phyloP scores from a whole-genome alignment of 2,797 vertebrate species.

The Chromobotia macracanthus region DNA sequence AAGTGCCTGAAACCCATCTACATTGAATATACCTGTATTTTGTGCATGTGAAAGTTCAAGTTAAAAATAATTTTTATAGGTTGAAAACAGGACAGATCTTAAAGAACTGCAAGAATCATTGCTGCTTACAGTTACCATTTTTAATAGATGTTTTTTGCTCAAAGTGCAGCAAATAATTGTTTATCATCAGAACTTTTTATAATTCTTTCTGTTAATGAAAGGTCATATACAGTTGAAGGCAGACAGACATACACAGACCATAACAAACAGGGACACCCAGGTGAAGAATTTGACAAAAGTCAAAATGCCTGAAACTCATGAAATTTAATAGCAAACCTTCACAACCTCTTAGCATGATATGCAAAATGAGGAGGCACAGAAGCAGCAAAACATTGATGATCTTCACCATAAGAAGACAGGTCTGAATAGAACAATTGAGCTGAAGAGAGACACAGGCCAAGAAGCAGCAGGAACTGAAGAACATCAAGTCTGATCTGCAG shows the following conservation, averaged over 20 bases:
- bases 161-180: too few species aligned
- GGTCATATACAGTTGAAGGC: slow-evolving; percentile 91
- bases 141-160: too few species aligned
- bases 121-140: too few species aligned
- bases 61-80: too few species aligned
- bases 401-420: slow-evolving; percentile 92
- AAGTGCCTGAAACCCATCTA: too few species aligned
- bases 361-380: slow-evolving; percentile 85
- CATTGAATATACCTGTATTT: too few species aligned
- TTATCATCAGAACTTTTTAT: too few species aligned
- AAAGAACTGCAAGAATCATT: too few species aligned
- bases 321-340: too few species aligned
- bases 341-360: slow-evolving; percentile 87
- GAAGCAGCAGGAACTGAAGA: slow-evolving; percentile 88
- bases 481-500: slow-evolving; percentile 81
- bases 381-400: slow-evolving; percentile 90
- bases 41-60: too few species aligned
- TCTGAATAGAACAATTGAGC: slow-evolving; percentile 87
- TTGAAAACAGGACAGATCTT: too few species aligned
- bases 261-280: slow-evolving; percentile 82
- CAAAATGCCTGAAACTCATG: too few species aligned
- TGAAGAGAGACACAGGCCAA: slow-evolving; percentile 88
- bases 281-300: slow-evolving; percentile 85
- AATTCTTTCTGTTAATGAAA: slow-evolving; percentile 57
- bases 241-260: slow-evolving; percentile 86